phyloP scores from a whole-genome alignment of 2,888 invertebrate genomes.

The Nomada fucata region DNA sequence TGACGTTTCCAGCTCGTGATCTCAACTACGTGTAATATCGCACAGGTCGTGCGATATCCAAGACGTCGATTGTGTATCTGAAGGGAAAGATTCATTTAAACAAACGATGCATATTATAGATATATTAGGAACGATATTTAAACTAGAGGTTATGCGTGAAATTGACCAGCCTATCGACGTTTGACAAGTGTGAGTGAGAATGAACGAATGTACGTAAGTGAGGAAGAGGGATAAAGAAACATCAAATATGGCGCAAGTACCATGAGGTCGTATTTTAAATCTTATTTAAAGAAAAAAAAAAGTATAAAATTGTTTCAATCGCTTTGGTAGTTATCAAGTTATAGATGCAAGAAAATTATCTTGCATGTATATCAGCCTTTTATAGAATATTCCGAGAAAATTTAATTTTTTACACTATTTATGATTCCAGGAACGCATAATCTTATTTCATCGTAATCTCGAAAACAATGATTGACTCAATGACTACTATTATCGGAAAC shows the following conservation, averaged over 20 bases:
- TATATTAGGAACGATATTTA: slow-evolving; percentile 42
- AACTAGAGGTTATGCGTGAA: slow-evolving; percentile 43
- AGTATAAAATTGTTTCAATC: too few relatives aligned
- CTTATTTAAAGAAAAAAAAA: not conserved
- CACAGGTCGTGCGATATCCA: slow-evolving; percentile 64
- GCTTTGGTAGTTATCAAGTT: not conserved
- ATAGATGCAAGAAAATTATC: not conserved
- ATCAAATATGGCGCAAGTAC: not conserved
- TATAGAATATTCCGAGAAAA: not conserved
- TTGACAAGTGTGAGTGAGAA: not conserved
- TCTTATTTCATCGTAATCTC: not conserved
- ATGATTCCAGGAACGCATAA: not conserved
- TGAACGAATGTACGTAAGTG: not conserved
- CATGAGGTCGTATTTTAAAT: slow-evolving; percentile 30
- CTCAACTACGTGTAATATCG: slow-evolving; percentile 76
- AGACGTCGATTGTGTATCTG: slow-evolving; percentile 64
- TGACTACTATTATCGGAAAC: not conserved
- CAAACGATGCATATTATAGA: slow-evolving; percentile 59
- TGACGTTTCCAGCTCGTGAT: slow-evolving; percentile 80
- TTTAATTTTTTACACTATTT: not conserved
- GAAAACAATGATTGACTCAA: not conserved
- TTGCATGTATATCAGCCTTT: not conserved
- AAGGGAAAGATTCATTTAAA: slow-evolving; percentile 49
- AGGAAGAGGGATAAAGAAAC: not conserved
- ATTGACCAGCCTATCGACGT: slow-evolving; percentile 18